phyloP scores from a whole-genome alignment of 2,797 vertebrate species.

The Arrhamphus sclerolepis region DNA sequence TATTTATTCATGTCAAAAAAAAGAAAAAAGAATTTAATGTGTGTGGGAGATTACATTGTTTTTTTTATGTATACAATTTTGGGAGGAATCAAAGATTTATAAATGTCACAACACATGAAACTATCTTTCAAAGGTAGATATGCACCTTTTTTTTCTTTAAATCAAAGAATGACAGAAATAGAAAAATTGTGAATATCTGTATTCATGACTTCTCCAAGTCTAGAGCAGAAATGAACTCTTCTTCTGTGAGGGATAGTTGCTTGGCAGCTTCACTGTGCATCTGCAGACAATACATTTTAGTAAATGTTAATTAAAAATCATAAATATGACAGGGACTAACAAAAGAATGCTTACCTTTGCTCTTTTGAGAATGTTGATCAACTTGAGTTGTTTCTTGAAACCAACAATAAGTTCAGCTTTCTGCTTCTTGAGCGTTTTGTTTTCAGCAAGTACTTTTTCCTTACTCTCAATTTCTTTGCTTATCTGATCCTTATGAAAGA shows the following conservation, averaged over 20 bases:
- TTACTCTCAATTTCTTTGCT: slow-evolving; percentile 86
- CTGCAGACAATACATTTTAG: slow-evolving; percentile 64
- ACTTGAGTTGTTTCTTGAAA: slow-evolving; percentile 94
- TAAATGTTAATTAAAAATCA: neutral
- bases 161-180: neutral
- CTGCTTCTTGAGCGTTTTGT: slow-evolving; percentile 93
- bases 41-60: no score
- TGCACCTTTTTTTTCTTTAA: neutral
- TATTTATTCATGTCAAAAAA: slow-evolving; percentile 3
- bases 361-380: slow-evolving; percentile 95
- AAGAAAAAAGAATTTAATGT: no score
- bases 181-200: neutral
- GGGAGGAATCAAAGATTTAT: neutral
- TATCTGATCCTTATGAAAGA: slow-evolving; percentile 80
- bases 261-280: slow-evolving; percentile 97
- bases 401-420: slow-evolving; percentile 90
- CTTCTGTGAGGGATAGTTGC: slow-evolving; percentile 96
- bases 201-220: slow-evolving; percentile 87
- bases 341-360: slow-evolving; percentile 85
- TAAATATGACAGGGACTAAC: neutral
- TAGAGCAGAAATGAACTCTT: slow-evolving; percentile 94
- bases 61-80: no score
- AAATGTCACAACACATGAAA: neutral
- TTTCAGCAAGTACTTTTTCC: slow-evolving; percentile 88
- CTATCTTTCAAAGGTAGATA: neutral